Base-by-base conservation (phyloP, 2,888 invertebrate genomes). In the Stenurella melanura region DNA sequence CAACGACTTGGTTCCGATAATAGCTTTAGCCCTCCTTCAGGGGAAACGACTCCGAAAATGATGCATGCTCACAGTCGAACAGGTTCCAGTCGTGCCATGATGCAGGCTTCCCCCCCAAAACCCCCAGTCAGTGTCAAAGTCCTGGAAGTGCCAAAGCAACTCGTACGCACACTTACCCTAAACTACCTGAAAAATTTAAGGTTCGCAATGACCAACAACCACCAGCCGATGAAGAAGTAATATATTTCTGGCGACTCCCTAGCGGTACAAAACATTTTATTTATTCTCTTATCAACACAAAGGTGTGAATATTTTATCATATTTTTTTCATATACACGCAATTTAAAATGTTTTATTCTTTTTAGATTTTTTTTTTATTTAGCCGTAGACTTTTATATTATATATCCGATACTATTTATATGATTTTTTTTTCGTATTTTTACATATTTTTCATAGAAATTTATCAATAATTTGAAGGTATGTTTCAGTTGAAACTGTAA, bases 71-170 rank as follows among this genome's bases (percentile, higher is more conserved):
- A 96, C 90, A 94, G 94, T 0, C 92, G 96, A 72, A 95, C 96
- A 0, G 96, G 96, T 72, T 96, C 96, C 82, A 96, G 96, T 83
- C 96, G 96, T 30, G 96, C 94, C 12, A 91, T 92, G 87, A 93
- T 94, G 89, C 93, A 93, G 83, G 91, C 91, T 61, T 90, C 93
- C 17, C 91, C 93, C 9, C 85, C 83, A n/a, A 80, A 76, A 30
- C 81, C 86, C 82, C 83, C 83, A 87, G 78, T 82, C 86, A 82
- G 77, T 80, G 80, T 73, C 85, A 88, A 84, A 81, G 87, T 86
- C 54, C 83, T 82, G 79, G 83, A 19, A 78, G 83, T 64, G 82
- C 84, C 30, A 87, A 86, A 83, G 88, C 89, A n/a, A 81, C 87
- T 15, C 86, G 94, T 86, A 94, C 94, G 42, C 93, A 94, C 89